Percentiles rank a stretch among this genome's conserved stretches.
phyloP scores from a whole-genome alignment of 92 coral and sea anemone genomes.

The Heliopora coerulea region DNA sequence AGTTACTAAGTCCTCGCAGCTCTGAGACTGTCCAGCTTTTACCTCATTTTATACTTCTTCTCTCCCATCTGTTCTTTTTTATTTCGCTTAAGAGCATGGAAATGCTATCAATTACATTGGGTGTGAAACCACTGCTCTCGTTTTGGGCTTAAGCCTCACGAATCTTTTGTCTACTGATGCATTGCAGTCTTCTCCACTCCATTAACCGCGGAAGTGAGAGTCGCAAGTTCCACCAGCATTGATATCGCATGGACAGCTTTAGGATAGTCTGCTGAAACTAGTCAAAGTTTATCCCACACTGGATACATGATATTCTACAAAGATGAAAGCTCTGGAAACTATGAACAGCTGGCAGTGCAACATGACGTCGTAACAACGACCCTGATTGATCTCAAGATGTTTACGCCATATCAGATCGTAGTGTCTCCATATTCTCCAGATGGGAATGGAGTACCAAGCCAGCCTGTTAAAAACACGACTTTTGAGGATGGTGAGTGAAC shows the following conservation, averaged over 20 bases:
- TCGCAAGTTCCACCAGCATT: constrained; percentile 9
- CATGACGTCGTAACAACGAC: background rate
- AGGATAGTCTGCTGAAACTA: background rate
- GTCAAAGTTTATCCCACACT: background rate
- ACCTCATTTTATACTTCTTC: no score
- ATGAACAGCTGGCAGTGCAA: background rate
- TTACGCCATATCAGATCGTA: constrained; percentile 35
- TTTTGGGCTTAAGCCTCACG: no score
- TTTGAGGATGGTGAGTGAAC: constrained; percentile 21
- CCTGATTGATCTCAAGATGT: constrained; percentile 22
- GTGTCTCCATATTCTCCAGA: constrained; percentile 23
- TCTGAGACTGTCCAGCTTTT: no score
- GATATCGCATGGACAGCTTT: background rate
- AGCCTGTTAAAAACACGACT: constrained; percentile 5
- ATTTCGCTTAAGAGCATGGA: no score
- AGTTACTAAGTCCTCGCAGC: background rate
- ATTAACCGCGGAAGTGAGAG: background rate
- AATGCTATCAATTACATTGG: no score
- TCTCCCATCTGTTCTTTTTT: no score
- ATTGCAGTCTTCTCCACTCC: constrained; percentile 18
- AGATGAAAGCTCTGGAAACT: background rate
- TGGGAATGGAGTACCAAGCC: constrained; percentile 33
- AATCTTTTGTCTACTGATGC: background rate
- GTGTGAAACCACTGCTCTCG: no score
- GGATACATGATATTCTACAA: constrained; percentile 20